Conservation (phyloP, 2,113 vertebrate species). For the Apodemus speciosus region DNA sequence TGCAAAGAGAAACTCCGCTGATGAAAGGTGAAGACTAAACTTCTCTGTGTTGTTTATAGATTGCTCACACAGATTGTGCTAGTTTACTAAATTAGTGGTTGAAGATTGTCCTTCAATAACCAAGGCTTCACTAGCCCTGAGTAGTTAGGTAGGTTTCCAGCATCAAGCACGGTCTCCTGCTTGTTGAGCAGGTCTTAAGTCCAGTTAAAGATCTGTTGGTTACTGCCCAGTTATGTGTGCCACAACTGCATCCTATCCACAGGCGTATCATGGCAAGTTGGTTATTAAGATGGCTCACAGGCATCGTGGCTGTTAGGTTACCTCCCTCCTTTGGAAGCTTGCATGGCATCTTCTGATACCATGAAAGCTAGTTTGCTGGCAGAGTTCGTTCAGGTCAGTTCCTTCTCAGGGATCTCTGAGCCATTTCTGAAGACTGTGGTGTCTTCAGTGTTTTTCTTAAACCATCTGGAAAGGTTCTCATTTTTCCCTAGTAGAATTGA, state of each 20-base stretch:
- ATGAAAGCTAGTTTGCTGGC: not conserved
- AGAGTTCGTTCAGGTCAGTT: not conserved
- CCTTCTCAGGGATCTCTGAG: not conserved
- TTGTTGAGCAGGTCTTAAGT: not conserved
- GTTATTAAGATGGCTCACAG: not conserved
- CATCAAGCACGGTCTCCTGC: not conserved
- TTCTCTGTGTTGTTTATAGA: not conserved
- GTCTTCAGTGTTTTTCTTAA: slow-evolving; percentile 6
- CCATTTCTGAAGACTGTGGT: not conserved
- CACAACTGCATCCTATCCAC: not conserved
- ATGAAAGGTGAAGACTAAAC: not conserved
- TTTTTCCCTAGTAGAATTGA: slow-evolving; percentile 9
- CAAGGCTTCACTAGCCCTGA: not conserved
- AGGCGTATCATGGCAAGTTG: not conserved
- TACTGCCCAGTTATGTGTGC: not conserved
- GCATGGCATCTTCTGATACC: not conserved
- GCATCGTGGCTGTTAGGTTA: not conserved
- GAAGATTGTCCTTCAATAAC: not conserved
- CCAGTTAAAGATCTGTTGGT: not conserved
- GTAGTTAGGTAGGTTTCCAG: not conserved
- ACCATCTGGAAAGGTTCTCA: slow-evolving; percentile 12
- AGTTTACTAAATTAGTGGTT: not conserved
- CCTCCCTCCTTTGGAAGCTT: not conserved
- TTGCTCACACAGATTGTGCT: not conserved
- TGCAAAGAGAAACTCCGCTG: not conserved